Evolutionary conservation across 2,888 invertebrate species (phyloP).

Genomic region (Sphinx pinastri): DNA sequence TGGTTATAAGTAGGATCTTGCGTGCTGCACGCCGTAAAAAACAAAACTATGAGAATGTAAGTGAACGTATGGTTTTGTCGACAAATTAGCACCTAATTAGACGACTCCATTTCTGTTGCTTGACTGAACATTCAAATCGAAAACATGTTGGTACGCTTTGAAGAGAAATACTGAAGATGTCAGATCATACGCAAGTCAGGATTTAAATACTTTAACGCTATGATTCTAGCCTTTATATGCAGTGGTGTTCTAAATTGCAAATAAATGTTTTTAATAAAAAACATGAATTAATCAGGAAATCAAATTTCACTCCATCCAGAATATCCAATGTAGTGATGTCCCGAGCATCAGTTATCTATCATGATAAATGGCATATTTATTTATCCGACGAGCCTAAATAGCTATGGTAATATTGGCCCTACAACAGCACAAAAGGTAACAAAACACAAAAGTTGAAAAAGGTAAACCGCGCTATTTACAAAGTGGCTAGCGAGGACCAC

Average conservation of each 20-base stretch:
- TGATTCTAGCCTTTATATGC: background rate
- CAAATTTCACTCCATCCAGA: conserved; percentile 72
- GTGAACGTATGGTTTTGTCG: conserved; percentile 41
- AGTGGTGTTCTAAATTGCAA: background rate
- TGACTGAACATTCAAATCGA: conserved; percentile 25
- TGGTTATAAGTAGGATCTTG: conserved; percentile 15
- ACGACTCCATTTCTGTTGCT: conserved; percentile 34
- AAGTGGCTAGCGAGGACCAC: conserved; percentile 84
- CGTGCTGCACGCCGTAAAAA: conserved; percentile 2
- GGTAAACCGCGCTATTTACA: conserved; percentile 85
- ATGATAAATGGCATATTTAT: conserved; percentile 84
- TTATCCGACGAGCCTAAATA: conserved; percentile 83
- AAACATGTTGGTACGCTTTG: conserved; percentile 1
- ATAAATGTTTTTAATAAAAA: conserved; percentile 63
- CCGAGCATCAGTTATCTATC: conserved; percentile 82
- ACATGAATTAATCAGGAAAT: conserved; percentile 68
- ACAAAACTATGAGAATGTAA: conserved; percentile 22
- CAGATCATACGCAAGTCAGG: background rate
- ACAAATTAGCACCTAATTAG: conserved; percentile 47
- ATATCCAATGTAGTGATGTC: conserved; percentile 69
- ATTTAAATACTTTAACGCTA: background rate
- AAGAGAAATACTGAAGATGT: background rate
- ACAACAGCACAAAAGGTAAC: conserved; percentile 84
- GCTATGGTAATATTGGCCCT: conserved; percentile 84
- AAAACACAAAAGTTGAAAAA: conserved; percentile 85